phyloP scores from a whole-genome alignment of 2,113 vertebrate species.

The Tychaedon coryphoeus region DNA sequence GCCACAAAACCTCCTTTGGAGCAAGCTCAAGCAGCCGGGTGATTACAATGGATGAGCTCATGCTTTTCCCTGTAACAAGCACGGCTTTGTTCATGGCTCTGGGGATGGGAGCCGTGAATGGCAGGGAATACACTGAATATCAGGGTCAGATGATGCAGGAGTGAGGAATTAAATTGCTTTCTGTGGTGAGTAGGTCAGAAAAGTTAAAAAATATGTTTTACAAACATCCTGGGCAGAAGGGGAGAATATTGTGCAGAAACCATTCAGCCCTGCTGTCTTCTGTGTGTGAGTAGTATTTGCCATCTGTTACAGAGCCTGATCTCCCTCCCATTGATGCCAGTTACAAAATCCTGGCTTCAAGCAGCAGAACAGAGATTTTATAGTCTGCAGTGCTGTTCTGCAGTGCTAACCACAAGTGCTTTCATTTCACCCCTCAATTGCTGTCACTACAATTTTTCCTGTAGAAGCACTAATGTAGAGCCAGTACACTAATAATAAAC shows the following conservation, averaged over 20 bases:
- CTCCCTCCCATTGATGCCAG: not conserved
- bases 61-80: conserved; percentile 46
- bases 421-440: conserved; percentile 12
- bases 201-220: not conserved
- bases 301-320: not conserved
- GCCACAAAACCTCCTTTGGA: conserved; percentile 58
- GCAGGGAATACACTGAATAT: not conserved
- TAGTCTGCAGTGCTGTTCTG: conserved; percentile 17
- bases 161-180: conserved; percentile 5
- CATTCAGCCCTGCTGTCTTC: not conserved
- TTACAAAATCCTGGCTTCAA: not conserved
- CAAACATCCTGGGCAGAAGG: not conserved
- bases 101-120: conserved; percentile 30
- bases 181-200: not conserved
- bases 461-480: not conserved
- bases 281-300: not conserved
- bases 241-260: not conserved
- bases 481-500: not conserved
- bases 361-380: not conserved
- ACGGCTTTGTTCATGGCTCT: conserved; percentile 23
- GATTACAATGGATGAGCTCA: conserved; percentile 67
- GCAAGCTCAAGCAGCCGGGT: not conserved
- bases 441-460: not conserved
- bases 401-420: not conserved
- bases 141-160: not conserved